These are phyloP conservation scores for Shinisaurus crocodilurus DNA, from an alignment of 2,113 vertebrate species.

Conservation along the genomic window DNA sequence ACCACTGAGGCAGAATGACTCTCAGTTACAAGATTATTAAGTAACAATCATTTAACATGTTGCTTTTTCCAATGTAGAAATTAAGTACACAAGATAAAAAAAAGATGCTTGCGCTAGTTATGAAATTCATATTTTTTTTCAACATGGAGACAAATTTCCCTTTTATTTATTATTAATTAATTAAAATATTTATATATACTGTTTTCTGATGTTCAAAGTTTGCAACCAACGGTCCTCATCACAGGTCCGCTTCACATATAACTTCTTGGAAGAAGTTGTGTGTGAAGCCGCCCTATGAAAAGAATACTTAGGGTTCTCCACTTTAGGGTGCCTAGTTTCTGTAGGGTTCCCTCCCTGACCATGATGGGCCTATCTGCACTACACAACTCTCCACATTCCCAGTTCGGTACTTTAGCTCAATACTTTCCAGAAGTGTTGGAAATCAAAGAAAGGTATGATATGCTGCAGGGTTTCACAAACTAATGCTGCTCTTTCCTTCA, in stretches of 20 bases:
- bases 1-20: not conserved
- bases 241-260: not conserved
- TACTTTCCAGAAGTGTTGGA: not conserved
- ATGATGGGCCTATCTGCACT: not conserved
- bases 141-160: not conserved
- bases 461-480: not conserved
- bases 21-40: not conserved
- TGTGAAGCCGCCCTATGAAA: not conserved
- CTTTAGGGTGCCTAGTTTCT: not conserved
- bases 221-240: not conserved
- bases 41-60: not conserved
- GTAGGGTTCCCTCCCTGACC: not conserved
- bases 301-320: no score
- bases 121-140: not conserved
- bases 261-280: not conserved
- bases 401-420: not conserved
- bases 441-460: not conserved
- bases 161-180: not conserved
- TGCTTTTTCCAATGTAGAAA: not conserved
- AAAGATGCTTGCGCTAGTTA: not conserved
- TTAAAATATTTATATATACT: not conserved
- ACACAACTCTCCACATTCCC: no score
- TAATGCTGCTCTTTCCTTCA: not conserved
- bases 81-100: not conserved
- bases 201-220: no score